Conservation (phyloP, 2,113 vertebrate species). For the Suncus etruscus region DNA sequence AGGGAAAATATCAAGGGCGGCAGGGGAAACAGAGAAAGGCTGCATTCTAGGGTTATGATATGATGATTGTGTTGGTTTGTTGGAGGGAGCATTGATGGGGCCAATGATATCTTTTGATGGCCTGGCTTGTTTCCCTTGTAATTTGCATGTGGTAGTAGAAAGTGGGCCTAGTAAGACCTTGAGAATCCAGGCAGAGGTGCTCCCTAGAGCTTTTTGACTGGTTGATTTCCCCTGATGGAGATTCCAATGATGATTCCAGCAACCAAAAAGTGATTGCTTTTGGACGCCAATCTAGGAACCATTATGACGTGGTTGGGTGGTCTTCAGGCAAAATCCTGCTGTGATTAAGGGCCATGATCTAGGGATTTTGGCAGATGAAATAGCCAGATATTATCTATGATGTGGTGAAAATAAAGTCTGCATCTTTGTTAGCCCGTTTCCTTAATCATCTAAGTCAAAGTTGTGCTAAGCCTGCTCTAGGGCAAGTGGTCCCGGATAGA, state of each 20-base stretch:
- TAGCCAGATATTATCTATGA: neutral
- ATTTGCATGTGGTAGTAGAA: constrained; percentile 13
- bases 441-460: neutral
- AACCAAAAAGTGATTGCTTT: constrained; percentile 36
- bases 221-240: constrained; percentile 50
- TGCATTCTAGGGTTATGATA: neutral
- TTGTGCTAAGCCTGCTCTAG: neutral
- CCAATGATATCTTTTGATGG: constrained; percentile 3
- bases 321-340: constrained; percentile 36
- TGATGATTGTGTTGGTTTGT: constrained; percentile 62
- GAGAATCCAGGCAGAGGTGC: constrained; percentile 52
- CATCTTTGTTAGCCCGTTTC: constrained; percentile 11
- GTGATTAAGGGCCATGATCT: neutral
- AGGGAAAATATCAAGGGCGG: no score
- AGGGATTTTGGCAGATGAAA: neutral
- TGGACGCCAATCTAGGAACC: constrained; percentile 32
- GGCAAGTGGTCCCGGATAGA: neutral
- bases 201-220: neutral
- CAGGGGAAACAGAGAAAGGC: constrained; percentile 51
- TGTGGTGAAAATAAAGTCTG: constrained; percentile 35
- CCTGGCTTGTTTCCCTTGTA: neutral
- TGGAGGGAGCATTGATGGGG: constrained; percentile 21
- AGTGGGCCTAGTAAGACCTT: neutral
- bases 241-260: constrained; percentile 1
- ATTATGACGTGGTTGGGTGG: constrained; percentile 55